Evolutionary conservation across 2,797 vertebrate species (phyloP), one percentile per base, ranked within the genome.

Genomic region (Acipenser oxyrinchus): DNA sequence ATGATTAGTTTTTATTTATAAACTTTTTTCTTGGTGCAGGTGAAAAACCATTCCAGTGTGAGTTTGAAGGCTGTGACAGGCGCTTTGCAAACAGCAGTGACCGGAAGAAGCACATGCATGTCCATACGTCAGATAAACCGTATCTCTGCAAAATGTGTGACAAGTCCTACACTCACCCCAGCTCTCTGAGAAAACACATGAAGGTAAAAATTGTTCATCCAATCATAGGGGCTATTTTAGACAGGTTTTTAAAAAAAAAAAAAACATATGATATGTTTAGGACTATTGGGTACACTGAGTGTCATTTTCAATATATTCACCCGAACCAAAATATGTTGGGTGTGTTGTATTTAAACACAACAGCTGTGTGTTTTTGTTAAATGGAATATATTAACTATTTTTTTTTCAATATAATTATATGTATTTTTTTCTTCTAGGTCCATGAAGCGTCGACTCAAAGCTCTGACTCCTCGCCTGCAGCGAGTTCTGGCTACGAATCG

Each of bases 81-180:
- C 90, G 95, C 80, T 98, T 98, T 73, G 95, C 95, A 72, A 98
- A 98, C 88, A 98, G 95, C 88, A 98, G 95, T 80, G 95, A 98
- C 84, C 80, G 95, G 80, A 97, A 98, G 92, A 98, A 98, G 83
- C 94, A 98, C 88, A 96, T 96, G 95, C 95, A 98, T 49, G 95
- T 98, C 60, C 95, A 98, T 89, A 98, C 95, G 66, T 97, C 94
- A 65, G 95, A 98, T 77, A 98, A 98, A 75, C 95, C 95, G 23
- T 98, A 98, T 82, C 89, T 98, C 69, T 98, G 95, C 86, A 98
- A 97, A 85, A 96, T 98, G 95, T 98, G 95, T 62, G 95, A 98
- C 91, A 98, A 98, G 83, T 98, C 95, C 66, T 98, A 98, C 88
- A 98, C 95, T 5, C 95, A 98, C 67, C 95, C 95, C 87, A 98